Evolutionary conservation across 2,113 vertebrate genomes (phyloP).

Genomic region (Malurus melanocephalus): DNA sequence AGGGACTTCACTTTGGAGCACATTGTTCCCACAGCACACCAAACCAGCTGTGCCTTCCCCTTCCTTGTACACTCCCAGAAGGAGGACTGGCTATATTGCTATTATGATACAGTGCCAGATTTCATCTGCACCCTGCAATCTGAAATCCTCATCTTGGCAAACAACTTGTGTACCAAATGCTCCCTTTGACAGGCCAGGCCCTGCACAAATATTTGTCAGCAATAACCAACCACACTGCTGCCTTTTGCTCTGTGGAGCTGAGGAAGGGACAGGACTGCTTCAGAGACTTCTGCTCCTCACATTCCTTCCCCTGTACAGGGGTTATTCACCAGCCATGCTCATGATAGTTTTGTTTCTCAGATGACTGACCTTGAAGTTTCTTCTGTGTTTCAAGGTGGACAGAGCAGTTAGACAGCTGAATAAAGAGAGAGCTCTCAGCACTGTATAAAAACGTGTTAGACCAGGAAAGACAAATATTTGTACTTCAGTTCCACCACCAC

Average conservation of each 20-base stretch:
- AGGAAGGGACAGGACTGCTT: neutral
- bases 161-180: neutral
- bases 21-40: neutral
- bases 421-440: neutral
- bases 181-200: neutral
- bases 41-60: neutral
- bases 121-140: neutral
- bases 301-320: neutral
- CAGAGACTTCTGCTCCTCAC: neutral
- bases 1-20: neutral
- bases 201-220: neutral
- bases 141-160: neutral
- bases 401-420: conserved; percentile 6
- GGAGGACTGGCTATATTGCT: neutral
- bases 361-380: neutral
- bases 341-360: neutral
- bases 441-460: conserved; percentile 2
- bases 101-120: neutral
- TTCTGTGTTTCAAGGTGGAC: neutral
- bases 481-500: neutral
- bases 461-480: conserved; percentile 57
- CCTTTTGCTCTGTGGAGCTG: rapidly evolving
- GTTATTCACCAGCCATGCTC: neutral
- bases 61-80: neutral
- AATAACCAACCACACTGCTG: neutral